Base-by-base conservation (phyloP, 1,140 invertebrate genomes). In the Drosophila aff. region DNA sequence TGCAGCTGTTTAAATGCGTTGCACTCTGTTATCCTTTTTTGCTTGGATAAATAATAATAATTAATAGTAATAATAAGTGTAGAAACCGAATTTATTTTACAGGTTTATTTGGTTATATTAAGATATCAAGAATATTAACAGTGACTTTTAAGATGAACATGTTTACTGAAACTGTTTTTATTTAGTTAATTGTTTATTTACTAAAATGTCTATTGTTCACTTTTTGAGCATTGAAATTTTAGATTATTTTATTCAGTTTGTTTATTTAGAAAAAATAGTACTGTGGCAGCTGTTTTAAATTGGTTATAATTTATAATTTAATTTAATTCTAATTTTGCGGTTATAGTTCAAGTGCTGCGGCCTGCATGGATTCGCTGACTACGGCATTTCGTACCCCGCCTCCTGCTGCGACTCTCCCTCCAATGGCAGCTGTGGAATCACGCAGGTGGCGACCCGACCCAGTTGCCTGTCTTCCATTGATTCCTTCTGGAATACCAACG, bases 291-390 rank as follows among this genome's bases (percentile, higher is more conserved):
- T 26, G 36, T 15, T 1, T 21, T 15, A 36, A 38, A 0, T 38
- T 38, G 13, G 36, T 13, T 13, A 38, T 13, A 36, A 21, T 9
- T 21, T 36, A 21, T 9, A 50, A 33, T 28, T 13, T 7, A 46
- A 33, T 21, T 13, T 47, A 52, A 16, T 10, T 15, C 1, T 16
- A 26, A 47, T 55, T 5, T 26, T 63, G 61, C 49, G 26, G 92
- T 93, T 28, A 0, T 74, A 96, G 95, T 91, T 95, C 13, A 66
- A 94, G 46, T 96, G 96, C 76, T 96, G 96, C 78, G 96, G 96
- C 28, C 79, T 95, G 50, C 73, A 92, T 13, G 79, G 91, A 18
- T 87, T 93, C 0, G 13, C 64, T 0, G 94, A 95, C 76, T 96
- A 94, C 71, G 36, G 66, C 13, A 2, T 41, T 6, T 18, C 57